phyloP scores from a whole-genome alignment of 2,113 vertebrate genomes.

The Hypomesus transpacificus region DNA sequence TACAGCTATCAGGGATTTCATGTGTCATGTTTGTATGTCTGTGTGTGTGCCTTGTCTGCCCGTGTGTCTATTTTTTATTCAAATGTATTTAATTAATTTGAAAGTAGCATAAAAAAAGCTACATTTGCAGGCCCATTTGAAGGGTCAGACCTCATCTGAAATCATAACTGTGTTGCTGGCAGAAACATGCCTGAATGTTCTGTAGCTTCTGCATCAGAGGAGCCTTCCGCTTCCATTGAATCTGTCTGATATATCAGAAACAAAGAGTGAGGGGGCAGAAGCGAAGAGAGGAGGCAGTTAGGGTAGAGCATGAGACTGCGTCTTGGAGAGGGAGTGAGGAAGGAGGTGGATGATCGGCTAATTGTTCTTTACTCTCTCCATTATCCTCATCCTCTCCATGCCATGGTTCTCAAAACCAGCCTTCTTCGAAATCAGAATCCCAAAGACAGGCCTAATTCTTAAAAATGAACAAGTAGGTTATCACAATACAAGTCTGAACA shows the following conservation, averaged over 20 bases:
- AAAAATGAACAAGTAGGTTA: no score
- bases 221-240: not conserved
- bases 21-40: conserved; percentile 18
- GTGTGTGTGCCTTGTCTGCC: conserved; percentile 2
- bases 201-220: not conserved
- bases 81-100: not conserved
- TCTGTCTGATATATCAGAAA: not conserved
- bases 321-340: not conserved
- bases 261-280: not conserved
- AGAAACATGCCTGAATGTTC: not conserved
- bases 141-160: not conserved
- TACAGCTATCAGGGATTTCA: conserved; percentile 40
- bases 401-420: not conserved
- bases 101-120: not conserved
- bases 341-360: not conserved
- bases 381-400: conserved; percentile 2
- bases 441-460: not conserved
- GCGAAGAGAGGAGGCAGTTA: not conserved
- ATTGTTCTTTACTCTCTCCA: conserved; percentile 4
- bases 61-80: conserved; percentile 1
- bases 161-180: not conserved
- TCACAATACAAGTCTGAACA: no score
- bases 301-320: not conserved
- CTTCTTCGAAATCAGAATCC: not conserved
- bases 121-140: not conserved